These are phyloP conservation scores for Scaptomyza graminum DNA, from an alignment of 1,140 invertebrate species.

Conservation along the genomic window DNA sequence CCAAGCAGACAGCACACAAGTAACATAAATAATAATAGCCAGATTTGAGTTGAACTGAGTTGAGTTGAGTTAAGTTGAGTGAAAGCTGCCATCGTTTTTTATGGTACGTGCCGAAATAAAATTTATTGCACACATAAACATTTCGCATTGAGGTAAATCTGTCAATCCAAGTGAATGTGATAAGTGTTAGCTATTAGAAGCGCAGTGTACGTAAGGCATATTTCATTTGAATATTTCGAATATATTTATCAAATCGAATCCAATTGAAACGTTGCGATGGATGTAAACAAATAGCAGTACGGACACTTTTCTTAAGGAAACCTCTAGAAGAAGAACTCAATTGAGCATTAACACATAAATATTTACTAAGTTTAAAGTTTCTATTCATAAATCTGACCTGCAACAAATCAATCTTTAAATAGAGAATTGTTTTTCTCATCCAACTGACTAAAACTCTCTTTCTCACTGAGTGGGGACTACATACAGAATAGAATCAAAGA, in stretches of 20 bases:
- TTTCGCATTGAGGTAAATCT: slow-evolving; percentile 16
- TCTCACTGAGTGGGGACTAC: too few relatives aligned
- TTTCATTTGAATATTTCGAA: not conserved
- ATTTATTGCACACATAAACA: slow-evolving; percentile 26
- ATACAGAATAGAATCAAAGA: too few relatives aligned
- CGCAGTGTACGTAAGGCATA: slow-evolving; percentile 4
- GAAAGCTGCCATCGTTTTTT: slow-evolving; percentile 24
- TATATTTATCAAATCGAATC: slow-evolving; percentile 3
- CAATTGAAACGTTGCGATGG: too few relatives aligned
- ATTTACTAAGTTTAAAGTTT: too few relatives aligned
- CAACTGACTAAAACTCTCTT: too few relatives aligned
- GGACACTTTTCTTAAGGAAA: not conserved
- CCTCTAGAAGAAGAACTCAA: not conserved
- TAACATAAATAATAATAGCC: slow-evolving; percentile 59
- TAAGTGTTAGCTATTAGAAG: slow-evolving; percentile 7
- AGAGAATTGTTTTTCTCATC: too few relatives aligned
- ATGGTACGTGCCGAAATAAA: slow-evolving; percentile 25
- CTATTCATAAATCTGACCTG: too few relatives aligned
- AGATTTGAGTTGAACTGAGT: slow-evolving; percentile 2
- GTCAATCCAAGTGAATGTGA: slow-evolving; percentile 6
- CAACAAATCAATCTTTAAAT: too few relatives aligned
- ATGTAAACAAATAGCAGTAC: too few relatives aligned
- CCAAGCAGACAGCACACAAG: slow-evolving; percentile 3
- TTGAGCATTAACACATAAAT: too few relatives aligned
- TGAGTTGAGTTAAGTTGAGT: slow-evolving; percentile 7